Conservation (phyloP, 2,113 vertebrate genomes). For the Nyctereutes procyonoides region DNA sequence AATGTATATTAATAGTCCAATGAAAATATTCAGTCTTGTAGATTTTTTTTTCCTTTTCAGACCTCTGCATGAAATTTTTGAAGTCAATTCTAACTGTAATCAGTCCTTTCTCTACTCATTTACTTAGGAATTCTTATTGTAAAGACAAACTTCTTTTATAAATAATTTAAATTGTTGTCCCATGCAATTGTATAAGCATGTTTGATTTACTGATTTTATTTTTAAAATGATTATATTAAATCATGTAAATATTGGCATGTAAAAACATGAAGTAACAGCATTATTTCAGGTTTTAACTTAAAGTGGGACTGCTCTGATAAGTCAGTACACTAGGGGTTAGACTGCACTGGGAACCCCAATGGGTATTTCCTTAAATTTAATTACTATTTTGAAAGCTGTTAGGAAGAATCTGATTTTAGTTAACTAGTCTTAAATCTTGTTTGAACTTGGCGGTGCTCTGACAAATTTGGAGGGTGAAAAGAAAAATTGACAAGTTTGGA, state of each 20-base stretch:
- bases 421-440: slow-evolving; percentile 14
- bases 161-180: slow-evolving; percentile 65
- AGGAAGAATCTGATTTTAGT: not conserved
- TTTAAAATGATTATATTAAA: slow-evolving; percentile 54
- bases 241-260: not conserved
- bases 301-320: slow-evolving; percentile 8
- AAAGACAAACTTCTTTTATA: slow-evolving; percentile 65
- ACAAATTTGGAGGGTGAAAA: not conserved
- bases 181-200: slow-evolving; percentile 53
- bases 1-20: not conserved
- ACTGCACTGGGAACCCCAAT: not conserved
- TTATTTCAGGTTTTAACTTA: slow-evolving; percentile 53
- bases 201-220: slow-evolving; percentile 39
- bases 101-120: slow-evolving; percentile 54
- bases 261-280: slow-evolving; percentile 8
- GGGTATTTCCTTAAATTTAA: slow-evolving; percentile 25
- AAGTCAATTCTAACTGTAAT: slow-evolving; percentile 41
- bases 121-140: slow-evolving; percentile 66
- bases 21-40: not conserved
- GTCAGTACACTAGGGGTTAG: not conserved
- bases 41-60: slow-evolving; percentile 14
- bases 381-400: slow-evolving; percentile 30
- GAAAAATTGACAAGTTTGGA: not conserved
- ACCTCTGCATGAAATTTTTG: not conserved
- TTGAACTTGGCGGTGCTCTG: slow-evolving; percentile 11